These are phyloP conservation scores for Hydrotaea diabolus DNA, from an alignment of 2,888 invertebrate genomes.

Conservation along the genomic window DNA sequence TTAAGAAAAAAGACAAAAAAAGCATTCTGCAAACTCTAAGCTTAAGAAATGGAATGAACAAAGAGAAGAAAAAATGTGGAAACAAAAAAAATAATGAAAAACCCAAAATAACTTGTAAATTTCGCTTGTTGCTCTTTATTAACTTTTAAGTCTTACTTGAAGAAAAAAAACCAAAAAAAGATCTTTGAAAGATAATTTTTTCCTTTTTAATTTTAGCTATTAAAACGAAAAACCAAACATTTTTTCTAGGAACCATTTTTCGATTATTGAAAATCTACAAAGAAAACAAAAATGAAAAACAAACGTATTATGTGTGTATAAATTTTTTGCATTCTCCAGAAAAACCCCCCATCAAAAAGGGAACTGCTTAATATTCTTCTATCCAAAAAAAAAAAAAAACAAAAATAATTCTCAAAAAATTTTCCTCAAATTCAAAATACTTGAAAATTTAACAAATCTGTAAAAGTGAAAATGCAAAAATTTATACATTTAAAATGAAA, in stretches of 20 bases:
- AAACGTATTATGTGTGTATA: conserved; percentile 14
- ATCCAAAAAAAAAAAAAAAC: too few relatives aligned
- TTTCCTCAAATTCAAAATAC: conserved; percentile 40
- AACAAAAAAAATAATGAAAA: conserved; percentile 54
- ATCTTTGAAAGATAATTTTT: conserved; percentile 77
- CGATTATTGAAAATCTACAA: conserved; percentile 64
- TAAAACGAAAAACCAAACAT: conserved; percentile 59
- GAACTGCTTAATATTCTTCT: conserved; percentile 40
- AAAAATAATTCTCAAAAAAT: conserved; percentile 27
- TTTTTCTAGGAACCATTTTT: conserved; percentile 67
- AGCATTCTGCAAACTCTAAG: conserved; percentile 65
- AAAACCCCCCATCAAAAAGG: background rate
- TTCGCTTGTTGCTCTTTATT: conserved; percentile 77
- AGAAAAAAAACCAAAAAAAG: conserved; percentile 57
- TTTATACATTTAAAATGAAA: conserved; percentile 38
- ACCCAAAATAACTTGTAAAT: conserved; percentile 71
- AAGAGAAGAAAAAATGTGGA: conserved; percentile 61
- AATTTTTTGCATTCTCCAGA: conserved; percentile 70
- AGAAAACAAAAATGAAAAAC: background rate
- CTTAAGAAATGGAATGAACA: conserved; percentile 59
- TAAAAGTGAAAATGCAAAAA: conserved; percentile 54
- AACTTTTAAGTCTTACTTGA: conserved; percentile 67
- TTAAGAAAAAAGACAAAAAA: conserved; percentile 61
- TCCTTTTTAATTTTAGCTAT: conserved; percentile 70
- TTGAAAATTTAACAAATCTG: conserved; percentile 29